These are phyloP conservation scores for Hydra vulgaris DNA, from an alignment of 30 jellyfish, hydroid and myxozoan genomes.

Conservation along the genomic window DNA sequence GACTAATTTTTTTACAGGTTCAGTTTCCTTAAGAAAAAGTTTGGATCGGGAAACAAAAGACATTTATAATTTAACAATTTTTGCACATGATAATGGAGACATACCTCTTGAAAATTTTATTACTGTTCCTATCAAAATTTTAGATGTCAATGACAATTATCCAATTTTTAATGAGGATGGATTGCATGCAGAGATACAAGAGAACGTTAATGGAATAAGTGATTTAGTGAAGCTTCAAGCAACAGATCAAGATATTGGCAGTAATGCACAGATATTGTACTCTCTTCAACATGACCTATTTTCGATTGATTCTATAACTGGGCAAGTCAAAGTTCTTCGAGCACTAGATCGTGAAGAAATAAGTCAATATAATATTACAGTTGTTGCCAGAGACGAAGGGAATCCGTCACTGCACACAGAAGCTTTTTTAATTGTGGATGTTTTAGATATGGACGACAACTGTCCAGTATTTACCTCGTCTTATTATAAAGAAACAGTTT, in stretches of 20 bases:
- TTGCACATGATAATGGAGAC: constrained; percentile 58
- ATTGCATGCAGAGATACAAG: constrained; percentile 12
- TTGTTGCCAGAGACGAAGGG: constrained; percentile 72
- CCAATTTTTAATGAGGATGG: constrained; percentile 35
- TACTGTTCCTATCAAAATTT: constrained; percentile 18
- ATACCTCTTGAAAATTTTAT: constrained; percentile 20
- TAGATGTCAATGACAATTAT: constrained; percentile 60
- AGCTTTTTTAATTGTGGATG: constrained; percentile 25
- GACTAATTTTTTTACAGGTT: constrained; percentile 39
- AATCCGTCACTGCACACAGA: constrained; percentile 53
- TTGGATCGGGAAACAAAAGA: constrained; percentile 62
- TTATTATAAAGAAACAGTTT: constrained; percentile 40
- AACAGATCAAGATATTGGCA: constrained; percentile 68
- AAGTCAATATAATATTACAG: constrained; percentile 46
- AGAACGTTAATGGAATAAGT: constrained; percentile 1
- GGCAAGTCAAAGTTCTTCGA: constrained; percentile 17
- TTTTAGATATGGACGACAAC: constrained; percentile 72
- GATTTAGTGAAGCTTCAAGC: constrained; percentile 28
- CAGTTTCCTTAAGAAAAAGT: constrained; percentile 33
- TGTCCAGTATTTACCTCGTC: constrained; percentile 68
- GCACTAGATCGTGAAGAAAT: constrained; percentile 75
- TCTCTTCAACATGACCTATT: constrained; percentile 39
- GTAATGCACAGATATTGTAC: constrained; percentile 49
- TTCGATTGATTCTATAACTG: constrained; percentile 39
- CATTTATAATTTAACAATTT: constrained; percentile 18